Evolutionary conservation across 2,113 vertebrate species (phyloP).

Genomic region (Oenanthe oenanthe): DNA sequence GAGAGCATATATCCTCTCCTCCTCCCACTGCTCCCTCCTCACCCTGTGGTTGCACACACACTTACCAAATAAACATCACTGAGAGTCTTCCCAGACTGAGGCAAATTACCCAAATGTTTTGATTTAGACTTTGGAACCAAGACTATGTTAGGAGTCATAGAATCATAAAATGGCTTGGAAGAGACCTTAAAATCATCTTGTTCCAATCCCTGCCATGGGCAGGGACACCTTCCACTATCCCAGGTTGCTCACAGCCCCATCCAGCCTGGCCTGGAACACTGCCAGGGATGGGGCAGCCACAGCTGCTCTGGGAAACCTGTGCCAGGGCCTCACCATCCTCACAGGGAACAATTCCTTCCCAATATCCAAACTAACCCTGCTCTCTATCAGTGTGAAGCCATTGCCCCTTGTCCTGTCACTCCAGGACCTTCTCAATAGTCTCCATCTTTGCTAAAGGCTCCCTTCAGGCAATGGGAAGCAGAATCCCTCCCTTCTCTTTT

Average conservation of each 20-base stretch:
- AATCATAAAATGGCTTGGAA: neutral
- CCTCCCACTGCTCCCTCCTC: neutral
- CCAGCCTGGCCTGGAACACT: accelerated
- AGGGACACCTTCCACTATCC: accelerated
- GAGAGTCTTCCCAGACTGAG: neutral
- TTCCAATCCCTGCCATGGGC: accelerated
- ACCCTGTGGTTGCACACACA: neutral
- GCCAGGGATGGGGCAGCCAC: neutral
- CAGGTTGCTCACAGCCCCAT: neutral
- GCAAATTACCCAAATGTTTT: neutral
- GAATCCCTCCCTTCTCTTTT: neutral
- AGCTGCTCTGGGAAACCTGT: neutral
- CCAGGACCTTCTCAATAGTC: neutral
- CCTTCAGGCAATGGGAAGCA: neutral
- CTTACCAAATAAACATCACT: neutral
- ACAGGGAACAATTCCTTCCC: accelerated
- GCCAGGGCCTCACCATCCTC: neutral
- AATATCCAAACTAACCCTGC: accelerated
- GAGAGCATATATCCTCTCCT: neutral
- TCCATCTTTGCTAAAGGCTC: neutral
- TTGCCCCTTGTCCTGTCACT: neutral
- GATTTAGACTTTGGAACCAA: neutral
- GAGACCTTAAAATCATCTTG: accelerated
- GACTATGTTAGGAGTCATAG: neutral
- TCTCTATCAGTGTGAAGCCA: neutral